Evolutionary conservation across 2,888 invertebrate genomes (phyloP), one percentile per base, ranked within the genome.

Genomic region (Chalcosyrphus nemorum): DNA sequence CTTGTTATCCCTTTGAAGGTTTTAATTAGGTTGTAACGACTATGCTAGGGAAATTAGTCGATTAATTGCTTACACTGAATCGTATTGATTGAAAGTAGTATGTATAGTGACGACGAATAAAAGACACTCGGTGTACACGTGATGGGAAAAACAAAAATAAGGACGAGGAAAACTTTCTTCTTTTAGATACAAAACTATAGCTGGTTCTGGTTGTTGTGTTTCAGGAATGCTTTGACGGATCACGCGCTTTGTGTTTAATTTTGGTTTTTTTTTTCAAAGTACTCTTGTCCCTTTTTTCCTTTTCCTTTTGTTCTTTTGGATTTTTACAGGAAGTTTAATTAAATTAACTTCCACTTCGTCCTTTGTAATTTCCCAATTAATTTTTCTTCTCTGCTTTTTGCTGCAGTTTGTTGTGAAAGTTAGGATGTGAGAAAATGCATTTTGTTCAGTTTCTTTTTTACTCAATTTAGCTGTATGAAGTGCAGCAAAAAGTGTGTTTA

Each of bases 41-140:
- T 19, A 45, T 45, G 9, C 24, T 35, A 32, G 24, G 24, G 15
- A 65, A 65, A 35, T 50, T 50, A 43, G 32, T 65, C 15, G 50
- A 35, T 5, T 65, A 50, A 65, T 65, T 65, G 15, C 17, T 21
- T 38, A 13, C 65, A 38, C 32, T 38, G 13, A 17, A 50, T 65
- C 11, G 24, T 50, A 65, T 65, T 50, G 65, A 65, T 65, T 65
- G 35, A 15, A 50, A 50, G 9, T n/a, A n/a, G n/a, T n/a, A n/a
- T n/a, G n/a, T 47, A 5, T 24, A 15, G 13, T 57, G 21, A n/a
- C 38, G 17, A 45, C n/a, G n/a, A n/a, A 43, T 9, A 43, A 45
- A 45, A 19, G 11, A 17, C 9, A 29, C 27, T 27, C 27, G 17
- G 17, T 17, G 11, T 45, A 45, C 45, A 45, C 45, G 45, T 45